Evolutionary conservation across 2,113 vertebrate species (phyloP).

Genomic region (Micromys minutus): DNA sequence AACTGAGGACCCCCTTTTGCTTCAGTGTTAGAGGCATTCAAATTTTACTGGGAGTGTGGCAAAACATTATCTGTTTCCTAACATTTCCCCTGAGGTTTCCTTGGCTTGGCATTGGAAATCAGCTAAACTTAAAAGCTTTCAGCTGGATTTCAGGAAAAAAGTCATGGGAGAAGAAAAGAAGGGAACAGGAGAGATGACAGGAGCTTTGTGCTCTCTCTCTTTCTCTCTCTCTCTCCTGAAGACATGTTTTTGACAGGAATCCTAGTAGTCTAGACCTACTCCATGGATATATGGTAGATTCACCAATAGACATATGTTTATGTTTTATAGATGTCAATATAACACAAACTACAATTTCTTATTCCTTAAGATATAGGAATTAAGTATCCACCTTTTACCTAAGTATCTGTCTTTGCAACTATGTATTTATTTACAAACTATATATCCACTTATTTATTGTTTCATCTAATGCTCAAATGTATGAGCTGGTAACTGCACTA

Average conservation of each 20-base stretch:
- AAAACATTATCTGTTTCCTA: background rate
- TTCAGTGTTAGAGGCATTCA: background rate
- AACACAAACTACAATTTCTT: background rate
- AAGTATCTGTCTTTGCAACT: background rate
- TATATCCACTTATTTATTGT: background rate
- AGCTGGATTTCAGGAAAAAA: conserved; percentile 21
- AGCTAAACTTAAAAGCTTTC: conserved; percentile 6
- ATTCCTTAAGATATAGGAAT: background rate
- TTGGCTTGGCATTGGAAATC: conserved; percentile 43
- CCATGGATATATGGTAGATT: background rate
- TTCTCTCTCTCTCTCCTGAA: background rate
- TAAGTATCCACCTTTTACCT: background rate
- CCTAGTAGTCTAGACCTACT: background rate
- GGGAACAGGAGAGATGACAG: background rate
- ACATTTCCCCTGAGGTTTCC: background rate
- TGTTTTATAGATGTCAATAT: background rate
- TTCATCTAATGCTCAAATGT: background rate
- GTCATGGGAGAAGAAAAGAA: conserved; percentile 13
- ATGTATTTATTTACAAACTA: background rate
- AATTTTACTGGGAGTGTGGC: fast-evolving
- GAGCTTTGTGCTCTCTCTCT: no score
- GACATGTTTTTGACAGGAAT: background rate
- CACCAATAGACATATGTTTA: background rate
- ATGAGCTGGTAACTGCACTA: background rate
- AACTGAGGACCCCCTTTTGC: fast-evolving